Evolutionary conservation across 2,888 invertebrate species (phyloP).

Genomic region (Pseudococcus longispinus): DNA sequence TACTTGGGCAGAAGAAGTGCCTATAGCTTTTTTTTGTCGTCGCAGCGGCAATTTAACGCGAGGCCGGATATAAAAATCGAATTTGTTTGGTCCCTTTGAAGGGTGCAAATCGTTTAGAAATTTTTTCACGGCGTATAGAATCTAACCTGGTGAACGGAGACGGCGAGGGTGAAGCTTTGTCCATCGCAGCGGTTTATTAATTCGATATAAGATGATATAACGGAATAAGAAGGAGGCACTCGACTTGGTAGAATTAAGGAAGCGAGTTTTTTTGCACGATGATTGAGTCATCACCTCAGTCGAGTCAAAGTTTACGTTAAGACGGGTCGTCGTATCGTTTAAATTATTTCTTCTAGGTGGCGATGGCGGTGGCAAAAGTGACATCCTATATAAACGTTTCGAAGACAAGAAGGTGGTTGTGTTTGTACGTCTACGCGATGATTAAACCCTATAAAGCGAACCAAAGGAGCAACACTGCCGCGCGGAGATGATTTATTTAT

Average conservation of each 20-base stretch:
- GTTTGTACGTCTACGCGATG: not conserved
- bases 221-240: too few relatives aligned
- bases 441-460: not conserved
- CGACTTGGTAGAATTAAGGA: too few relatives aligned
- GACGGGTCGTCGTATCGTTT: not conserved
- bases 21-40: not conserved
- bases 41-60: slow-evolving; percentile 8
- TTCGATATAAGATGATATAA: too few relatives aligned
- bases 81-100: not conserved
- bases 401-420: not conserved
- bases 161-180: too few relatives aligned
- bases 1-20: not conserved
- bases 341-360: not conserved
- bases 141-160: too few relatives aligned
- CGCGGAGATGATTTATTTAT: slow-evolving; percentile 14
- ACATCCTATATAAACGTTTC: not conserved
- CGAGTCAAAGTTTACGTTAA: not conserved
- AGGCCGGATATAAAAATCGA: not conserved
- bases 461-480: not conserved
- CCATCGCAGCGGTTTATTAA: too few relatives aligned
- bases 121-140: not conserved
- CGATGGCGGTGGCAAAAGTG: not conserved
- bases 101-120: not conserved
- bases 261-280: not conserved
- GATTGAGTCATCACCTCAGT: slow-evolving; percentile 3